These are phyloP conservation scores for Haliclona indistincta DNA, from an alignment of 37 sponge, comb jelly and placozoan species.

Conservation along the genomic window DNA sequence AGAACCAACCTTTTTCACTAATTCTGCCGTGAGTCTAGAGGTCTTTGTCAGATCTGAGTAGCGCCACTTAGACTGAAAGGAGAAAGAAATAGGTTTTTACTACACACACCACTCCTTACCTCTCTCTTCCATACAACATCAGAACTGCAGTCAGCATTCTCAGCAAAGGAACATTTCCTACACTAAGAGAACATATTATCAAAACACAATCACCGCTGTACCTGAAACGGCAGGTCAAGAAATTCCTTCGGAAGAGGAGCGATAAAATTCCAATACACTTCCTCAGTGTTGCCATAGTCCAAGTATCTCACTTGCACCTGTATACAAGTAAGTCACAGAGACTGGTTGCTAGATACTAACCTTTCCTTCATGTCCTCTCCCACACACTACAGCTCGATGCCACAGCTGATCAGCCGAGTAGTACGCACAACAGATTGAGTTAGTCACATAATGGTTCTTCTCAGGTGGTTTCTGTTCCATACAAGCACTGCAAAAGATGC, in stretches of 20 bases:
- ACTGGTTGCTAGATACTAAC: too few relatives aligned
- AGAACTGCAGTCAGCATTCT: neutral
- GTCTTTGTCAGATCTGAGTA: neutral
- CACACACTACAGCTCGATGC: neutral
- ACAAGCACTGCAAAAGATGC: too few relatives aligned
- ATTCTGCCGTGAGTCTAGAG: neutral
- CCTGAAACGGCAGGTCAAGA: conserved; percentile 1
- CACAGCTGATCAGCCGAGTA: neutral
- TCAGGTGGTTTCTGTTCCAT: too few relatives aligned
- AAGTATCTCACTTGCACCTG: neutral
- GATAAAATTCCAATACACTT: neutral
- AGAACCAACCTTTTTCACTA: neutral
- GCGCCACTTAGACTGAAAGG: neutral
- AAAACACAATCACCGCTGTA: neutral
- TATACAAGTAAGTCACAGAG: neutral
- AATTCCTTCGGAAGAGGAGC: neutral
- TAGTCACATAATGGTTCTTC: too few relatives aligned
- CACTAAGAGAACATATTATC: neutral
- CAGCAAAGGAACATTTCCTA: neutral
- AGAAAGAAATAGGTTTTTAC: neutral
- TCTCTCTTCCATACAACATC: neutral
- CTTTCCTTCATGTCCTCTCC: neutral
- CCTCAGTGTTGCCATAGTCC: conserved; percentile 11
- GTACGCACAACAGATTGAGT: neutral
- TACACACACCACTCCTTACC: neutral